These are phyloP conservation scores for Sinonovacula constricta DNA, from an alignment of 1,140 invertebrate species.

Conservation along the genomic window DNA sequence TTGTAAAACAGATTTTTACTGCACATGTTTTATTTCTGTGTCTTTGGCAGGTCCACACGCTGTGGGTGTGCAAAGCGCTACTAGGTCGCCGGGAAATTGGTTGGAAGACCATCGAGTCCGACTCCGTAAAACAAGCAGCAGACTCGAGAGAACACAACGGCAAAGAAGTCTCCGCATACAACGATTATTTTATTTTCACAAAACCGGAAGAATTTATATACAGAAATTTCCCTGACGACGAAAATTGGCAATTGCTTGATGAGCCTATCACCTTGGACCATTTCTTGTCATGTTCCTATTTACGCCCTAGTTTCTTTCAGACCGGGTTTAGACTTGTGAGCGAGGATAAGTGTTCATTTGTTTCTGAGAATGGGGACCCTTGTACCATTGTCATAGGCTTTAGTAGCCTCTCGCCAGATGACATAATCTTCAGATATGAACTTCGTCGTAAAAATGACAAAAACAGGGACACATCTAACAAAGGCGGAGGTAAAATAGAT, in stretches of 20 bases:
- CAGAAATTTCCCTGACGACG: conserved; percentile 48
- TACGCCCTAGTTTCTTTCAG: conserved; percentile 23
- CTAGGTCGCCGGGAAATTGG: conserved; percentile 2
- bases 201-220: conserved; percentile 53
- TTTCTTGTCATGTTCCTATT: conserved; percentile 20
- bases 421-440: conserved; percentile 43
- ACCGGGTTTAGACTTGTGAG: conserved; percentile 25
- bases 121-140: conserved; percentile 2
- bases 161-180: conserved; percentile 20
- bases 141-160: neutral
- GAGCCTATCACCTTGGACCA: conserved; percentile 38
- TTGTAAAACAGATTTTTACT: too few species aligned
- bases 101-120: neutral
- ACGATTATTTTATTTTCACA: conserved; percentile 48
- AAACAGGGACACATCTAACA: neutral
- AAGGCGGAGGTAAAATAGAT: neutral
- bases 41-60: conserved; percentile 49
- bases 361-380: conserved; percentile 29
- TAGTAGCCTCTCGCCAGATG: neutral
- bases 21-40: too few species aligned
- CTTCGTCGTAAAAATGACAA: conserved; percentile 13
- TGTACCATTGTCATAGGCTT: conserved; percentile 33
- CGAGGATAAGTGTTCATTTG: conserved; percentile 15
- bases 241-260: conserved; percentile 49
- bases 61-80: conserved; percentile 39